Conservation (phyloP, 2,113 vertebrate genomes). For the Calyptomena viridis region DNA sequence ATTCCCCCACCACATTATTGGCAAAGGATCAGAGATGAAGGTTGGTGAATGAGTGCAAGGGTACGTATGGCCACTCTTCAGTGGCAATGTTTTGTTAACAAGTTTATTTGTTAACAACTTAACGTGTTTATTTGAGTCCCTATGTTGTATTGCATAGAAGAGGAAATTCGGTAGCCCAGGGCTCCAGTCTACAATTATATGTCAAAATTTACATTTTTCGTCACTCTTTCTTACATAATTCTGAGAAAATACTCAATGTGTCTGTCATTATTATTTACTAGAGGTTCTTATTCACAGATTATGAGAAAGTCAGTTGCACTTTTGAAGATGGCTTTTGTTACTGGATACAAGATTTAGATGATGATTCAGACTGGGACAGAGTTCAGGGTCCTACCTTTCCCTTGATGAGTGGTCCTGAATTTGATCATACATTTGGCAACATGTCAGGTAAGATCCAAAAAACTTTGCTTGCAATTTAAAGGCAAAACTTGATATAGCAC, state of each 20-base stretch:
- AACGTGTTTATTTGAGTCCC: background rate
- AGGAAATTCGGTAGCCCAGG: background rate
- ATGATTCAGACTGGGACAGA: constrained; percentile 82
- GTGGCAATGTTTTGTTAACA: background rate
- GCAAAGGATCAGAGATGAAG: background rate
- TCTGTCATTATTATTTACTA: constrained; percentile 14
- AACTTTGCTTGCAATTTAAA: background rate
- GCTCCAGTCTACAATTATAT: background rate
- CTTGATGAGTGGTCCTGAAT: constrained; percentile 75
- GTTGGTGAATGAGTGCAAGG: background rate
- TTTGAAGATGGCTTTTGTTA: constrained; percentile 89
- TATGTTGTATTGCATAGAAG: background rate
- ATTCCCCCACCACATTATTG: background rate
- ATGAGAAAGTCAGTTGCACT: constrained; percentile 83
- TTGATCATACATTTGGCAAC: constrained; percentile 88
- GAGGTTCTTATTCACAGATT: constrained; percentile 70
- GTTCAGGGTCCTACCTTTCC: constrained; percentile 70
- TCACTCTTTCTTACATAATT: background rate
- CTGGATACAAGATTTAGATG: constrained; percentile 80
- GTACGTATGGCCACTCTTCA: background rate
- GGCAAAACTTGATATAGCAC: background rate
- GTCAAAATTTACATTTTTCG: background rate
- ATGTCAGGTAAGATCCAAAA: constrained; percentile 76
- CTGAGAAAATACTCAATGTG: background rate
- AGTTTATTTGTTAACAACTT: background rate